phyloP scores from a whole-genome alignment of 2,888 invertebrate species.

The Ophioninae sp. region DNA sequence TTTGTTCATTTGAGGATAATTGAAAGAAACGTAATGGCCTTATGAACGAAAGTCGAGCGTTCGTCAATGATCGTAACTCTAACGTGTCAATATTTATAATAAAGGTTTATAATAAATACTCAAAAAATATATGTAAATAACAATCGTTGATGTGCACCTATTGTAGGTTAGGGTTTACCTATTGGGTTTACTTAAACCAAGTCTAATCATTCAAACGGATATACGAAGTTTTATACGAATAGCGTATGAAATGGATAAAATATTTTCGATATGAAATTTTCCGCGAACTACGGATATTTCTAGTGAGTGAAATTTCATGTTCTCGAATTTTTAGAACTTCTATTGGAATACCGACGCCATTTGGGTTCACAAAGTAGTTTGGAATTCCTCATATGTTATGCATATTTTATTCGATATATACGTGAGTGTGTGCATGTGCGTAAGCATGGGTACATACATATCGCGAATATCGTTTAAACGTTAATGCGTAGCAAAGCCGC shows the following conservation, averaged over 20 bases:
- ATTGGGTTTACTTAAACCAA: neutral
- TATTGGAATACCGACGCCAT: neutral
- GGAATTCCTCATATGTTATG: slow-evolving; percentile 12
- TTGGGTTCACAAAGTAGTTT: slow-evolving; percentile 1
- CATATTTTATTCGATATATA: neutral
- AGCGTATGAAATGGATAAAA: neutral
- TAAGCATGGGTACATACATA: neutral
- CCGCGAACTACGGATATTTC: neutral
- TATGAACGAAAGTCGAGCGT: too few species aligned
- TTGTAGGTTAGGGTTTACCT: too few species aligned
- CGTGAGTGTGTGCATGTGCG: neutral
- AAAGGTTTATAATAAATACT: too few species aligned
- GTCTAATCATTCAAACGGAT: neutral
- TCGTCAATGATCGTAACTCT: too few species aligned
- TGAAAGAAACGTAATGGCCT: too few species aligned
- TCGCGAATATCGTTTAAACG: slow-evolving; percentile 22
- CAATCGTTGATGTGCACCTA: too few species aligned
- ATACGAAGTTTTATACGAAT: neutral
- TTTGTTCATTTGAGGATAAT: too few species aligned
- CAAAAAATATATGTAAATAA: too few species aligned
- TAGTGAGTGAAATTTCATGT: neutral
- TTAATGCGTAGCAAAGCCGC: slow-evolving; percentile 22
- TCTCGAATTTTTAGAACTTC: neutral
- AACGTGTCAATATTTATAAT: too few species aligned
- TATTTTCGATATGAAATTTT: neutral